Evolutionary conservation across 2,797 vertebrate species (phyloP).

Genomic region (Linurgus olivaceus): DNA sequence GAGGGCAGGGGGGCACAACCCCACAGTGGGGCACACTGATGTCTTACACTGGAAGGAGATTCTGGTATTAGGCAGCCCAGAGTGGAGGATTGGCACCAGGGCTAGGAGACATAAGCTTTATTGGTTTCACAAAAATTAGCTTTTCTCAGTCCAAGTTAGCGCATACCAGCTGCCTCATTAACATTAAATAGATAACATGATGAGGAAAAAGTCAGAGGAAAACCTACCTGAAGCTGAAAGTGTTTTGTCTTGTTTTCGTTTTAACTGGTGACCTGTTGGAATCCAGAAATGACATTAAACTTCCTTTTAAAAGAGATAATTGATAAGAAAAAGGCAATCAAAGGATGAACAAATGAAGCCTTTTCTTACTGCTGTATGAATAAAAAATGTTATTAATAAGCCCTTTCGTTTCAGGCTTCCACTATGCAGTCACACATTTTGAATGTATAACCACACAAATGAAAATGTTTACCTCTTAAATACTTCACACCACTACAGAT

Average conservation of each 20-base stretch:
- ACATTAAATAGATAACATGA: background rate
- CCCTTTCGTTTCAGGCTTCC: constrained; percentile 2
- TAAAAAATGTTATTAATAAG: constrained; percentile 41
- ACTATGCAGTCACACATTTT: background rate
- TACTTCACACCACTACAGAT: background rate
- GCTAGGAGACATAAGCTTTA: background rate
- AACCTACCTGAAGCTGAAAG: background rate
- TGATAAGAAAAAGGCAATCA: constrained; percentile 20
- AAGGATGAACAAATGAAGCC: constrained; percentile 18
- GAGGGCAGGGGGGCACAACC: background rate
- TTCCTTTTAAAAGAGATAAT: constrained; percentile 19
- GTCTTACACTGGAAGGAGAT: accelerated
- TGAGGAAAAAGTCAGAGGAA: background rate
- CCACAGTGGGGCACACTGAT: background rate
- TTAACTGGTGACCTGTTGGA: background rate
- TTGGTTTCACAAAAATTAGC: background rate
- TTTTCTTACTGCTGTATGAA: constrained; percentile 26
- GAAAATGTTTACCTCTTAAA: background rate
- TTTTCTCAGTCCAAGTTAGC: background rate
- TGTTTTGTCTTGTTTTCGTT: background rate
- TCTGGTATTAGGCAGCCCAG: background rate
- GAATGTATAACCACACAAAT: background rate
- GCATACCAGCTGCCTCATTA: background rate
- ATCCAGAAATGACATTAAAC: background rate
- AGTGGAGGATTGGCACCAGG: accelerated